A percentile compares a stretch with the other conserved stretches of the same genome.
These are phyloP conservation scores for Casuarius casuarius DNA, from an alignment of 2,113 vertebrate species.

Conservation along the genomic window DNA sequence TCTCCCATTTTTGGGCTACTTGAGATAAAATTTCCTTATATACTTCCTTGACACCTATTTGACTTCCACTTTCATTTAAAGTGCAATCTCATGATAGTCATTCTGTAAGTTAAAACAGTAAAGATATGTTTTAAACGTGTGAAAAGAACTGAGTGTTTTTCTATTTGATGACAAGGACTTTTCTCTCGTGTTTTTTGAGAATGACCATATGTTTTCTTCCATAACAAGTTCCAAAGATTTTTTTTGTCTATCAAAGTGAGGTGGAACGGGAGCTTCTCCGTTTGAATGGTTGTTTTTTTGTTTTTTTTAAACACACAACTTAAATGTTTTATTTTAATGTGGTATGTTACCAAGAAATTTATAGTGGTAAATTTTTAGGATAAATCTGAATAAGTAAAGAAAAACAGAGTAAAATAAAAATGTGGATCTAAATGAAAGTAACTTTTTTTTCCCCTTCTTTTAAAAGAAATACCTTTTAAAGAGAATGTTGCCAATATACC, in stretches of 20 bases:
- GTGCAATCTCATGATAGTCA: not conserved
- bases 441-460: conserved; percentile 57
- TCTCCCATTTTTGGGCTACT: not conserved
- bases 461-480: conserved; percentile 83
- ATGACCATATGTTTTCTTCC: not conserved
- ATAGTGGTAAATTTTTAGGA: not conserved
- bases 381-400: not conserved
- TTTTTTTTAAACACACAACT: not conserved
- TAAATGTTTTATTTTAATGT: not conserved
- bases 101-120: not conserved
- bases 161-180: not conserved
- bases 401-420: not conserved
- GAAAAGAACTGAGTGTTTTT: not conserved
- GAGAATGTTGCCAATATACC: conserved; percentile 77
- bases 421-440: conserved; percentile 22
- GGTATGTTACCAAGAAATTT: not conserved
- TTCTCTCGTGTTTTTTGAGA: not conserved
- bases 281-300: not conserved
- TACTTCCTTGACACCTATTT: not conserved
- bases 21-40: not conserved
- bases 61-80: not conserved
- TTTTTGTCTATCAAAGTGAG: not conserved
- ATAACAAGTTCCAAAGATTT: not conserved
- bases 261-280: not conserved
- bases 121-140: not conserved